A percentile compares a stretch with the other conserved stretches of the same genome.
phyloP scores from a whole-genome alignment of 64 coral and sea anemone genomes.

The Dendrophyllia cribrosa region DNA sequence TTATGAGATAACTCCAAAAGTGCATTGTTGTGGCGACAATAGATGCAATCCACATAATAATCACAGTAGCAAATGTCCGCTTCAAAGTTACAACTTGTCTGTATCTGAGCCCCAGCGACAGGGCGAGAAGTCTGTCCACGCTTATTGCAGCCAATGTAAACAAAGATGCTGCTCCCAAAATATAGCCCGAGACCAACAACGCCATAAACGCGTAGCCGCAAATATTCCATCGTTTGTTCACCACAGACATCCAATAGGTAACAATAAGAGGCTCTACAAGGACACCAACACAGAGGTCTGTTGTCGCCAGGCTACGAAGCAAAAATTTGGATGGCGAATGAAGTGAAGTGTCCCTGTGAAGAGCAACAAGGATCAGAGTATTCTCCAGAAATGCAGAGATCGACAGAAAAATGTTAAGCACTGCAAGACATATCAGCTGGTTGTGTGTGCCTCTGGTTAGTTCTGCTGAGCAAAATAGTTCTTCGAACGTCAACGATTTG shows the following conservation, averaged over 20 bases:
- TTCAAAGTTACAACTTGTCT: slow-evolving; percentile 7
- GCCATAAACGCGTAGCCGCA: background rate
- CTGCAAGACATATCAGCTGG: background rate
- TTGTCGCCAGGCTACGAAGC: background rate
- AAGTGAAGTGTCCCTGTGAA: background rate
- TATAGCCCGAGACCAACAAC: background rate
- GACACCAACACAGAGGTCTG: background rate
- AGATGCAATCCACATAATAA: background rate
- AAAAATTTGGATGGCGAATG: slow-evolving; percentile 12
- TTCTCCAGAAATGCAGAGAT: slow-evolving; percentile 12
- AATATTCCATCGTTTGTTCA: background rate
- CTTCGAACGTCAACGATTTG: background rate
- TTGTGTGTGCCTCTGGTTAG: background rate
- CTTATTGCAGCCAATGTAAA: slow-evolving; percentile 2
- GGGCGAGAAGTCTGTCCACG: slow-evolving; percentile 2
- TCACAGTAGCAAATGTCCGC: background rate
- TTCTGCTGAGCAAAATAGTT: background rate
- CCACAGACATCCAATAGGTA: background rate
- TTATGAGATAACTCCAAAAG: background rate
- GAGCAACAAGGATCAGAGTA: background rate
- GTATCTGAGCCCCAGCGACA: background rate
- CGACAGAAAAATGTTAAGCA: slow-evolving; percentile 1
- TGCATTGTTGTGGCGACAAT: background rate
- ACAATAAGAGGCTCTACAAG: background rate
- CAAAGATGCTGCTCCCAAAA: background rate